phyloP scores from a whole-genome alignment of 2,797 vertebrate species.

The Scomberomorus guttatus region DNA sequence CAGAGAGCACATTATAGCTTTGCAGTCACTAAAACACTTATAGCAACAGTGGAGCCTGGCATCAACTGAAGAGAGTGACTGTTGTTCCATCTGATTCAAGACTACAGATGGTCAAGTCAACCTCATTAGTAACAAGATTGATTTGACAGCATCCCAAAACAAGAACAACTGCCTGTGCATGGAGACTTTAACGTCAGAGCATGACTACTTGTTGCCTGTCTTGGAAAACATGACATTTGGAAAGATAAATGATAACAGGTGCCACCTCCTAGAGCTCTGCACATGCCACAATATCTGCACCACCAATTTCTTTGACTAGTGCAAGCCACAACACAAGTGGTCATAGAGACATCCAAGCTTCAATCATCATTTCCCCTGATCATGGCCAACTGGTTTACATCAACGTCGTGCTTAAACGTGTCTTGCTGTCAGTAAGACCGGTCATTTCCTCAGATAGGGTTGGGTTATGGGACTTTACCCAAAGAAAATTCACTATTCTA shows the following conservation, averaged over 20 bases:
- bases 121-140: slow-evolving; percentile 30
- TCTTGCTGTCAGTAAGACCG: neutral
- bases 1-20: slow-evolving; percentile 7
- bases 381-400: neutral
- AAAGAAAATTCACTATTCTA: neutral
- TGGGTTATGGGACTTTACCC: neutral
- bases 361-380: neutral
- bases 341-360: neutral
- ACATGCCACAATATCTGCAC: neutral
- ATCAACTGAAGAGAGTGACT: slow-evolving; percentile 1
- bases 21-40: slow-evolving; percentile 16
- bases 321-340: slow-evolving; percentile 3
- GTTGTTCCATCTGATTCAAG: slow-evolving; percentile 31
- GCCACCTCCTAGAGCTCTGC: neutral
- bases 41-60: neutral
- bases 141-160: slow-evolving; percentile 23
- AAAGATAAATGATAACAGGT: neutral
- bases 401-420: neutral
- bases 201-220: neutral
- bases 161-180: neutral
- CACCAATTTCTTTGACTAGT: neutral
- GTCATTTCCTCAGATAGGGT: slow-evolving; percentile 20
- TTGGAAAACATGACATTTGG: neutral
- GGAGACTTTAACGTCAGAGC: slow-evolving; percentile 1
- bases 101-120: slow-evolving; percentile 39